A percentile compares a stretch with the other conserved stretches of the same genome.
phyloP scores from a whole-genome alignment of 1,140 invertebrate species.

The Listronotus oregonensis region DNA sequence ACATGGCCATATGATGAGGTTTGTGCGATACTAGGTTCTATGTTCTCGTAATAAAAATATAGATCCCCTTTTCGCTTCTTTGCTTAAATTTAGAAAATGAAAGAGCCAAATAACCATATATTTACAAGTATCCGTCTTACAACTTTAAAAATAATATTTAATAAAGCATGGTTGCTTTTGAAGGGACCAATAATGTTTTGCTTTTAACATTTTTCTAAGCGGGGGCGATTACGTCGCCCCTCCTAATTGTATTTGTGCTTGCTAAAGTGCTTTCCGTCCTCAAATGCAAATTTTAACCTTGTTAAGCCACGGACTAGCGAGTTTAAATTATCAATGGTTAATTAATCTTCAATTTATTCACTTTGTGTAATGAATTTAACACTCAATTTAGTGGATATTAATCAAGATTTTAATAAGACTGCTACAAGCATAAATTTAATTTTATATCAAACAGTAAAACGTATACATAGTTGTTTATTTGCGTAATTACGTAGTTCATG shows the following conservation, averaged over 20 bases:
- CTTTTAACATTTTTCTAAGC: slow-evolving; percentile 37
- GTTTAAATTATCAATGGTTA: slow-evolving; percentile 61
- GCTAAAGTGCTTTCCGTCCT: slow-evolving; percentile 59
- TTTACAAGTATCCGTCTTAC: too few species aligned
- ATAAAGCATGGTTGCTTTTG: slow-evolving; percentile 4
- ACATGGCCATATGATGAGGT: too few species aligned
- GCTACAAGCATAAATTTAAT: slow-evolving; percentile 36
- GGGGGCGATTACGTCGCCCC: slow-evolving; percentile 39
- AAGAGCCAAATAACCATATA: too few species aligned
- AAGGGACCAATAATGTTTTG: slow-evolving; percentile 30
- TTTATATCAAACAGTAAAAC: slow-evolving; percentile 23
- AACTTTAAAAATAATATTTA: too few species aligned
- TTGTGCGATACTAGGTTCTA: too few species aligned
- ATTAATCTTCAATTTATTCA: slow-evolving; percentile 62
- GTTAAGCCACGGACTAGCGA: slow-evolving; percentile 57
- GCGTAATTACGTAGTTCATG: too few species aligned
- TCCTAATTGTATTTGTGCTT: slow-evolving; percentile 57
- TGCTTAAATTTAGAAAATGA: too few species aligned
- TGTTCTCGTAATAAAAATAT: too few species aligned
- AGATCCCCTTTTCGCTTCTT: too few species aligned
- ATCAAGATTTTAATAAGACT: slow-evolving; percentile 60
- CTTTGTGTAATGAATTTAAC: slow-evolving; percentile 61
- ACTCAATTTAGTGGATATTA: slow-evolving; percentile 61
- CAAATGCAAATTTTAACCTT: slow-evolving; percentile 61
- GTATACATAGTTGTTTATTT: slow-evolving; percentile 5